These are phyloP conservation scores for Danio jaintianensis DNA, from an alignment of 2,797 vertebrate species.

Conservation along the genomic window DNA sequence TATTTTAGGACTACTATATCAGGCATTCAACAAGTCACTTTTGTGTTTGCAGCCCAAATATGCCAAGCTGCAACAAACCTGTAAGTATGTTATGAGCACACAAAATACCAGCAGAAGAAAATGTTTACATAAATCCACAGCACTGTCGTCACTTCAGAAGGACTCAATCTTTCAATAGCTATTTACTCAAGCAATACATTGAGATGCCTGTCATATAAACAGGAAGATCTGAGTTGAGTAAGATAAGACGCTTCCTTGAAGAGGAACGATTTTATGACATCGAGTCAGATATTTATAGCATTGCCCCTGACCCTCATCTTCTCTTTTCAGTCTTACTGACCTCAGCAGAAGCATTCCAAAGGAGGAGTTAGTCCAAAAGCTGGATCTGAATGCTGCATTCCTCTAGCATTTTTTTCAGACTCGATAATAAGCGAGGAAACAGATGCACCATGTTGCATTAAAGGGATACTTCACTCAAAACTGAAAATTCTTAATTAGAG, in stretches of 20 bases:
- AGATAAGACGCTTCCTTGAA: background rate
- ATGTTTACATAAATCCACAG: background rate
- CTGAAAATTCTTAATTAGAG: no score
- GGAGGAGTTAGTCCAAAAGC: background rate
- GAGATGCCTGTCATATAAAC: background rate
- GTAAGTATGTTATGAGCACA: background rate
- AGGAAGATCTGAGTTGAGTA: background rate
- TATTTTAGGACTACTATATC: background rate
- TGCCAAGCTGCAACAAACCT: background rate
- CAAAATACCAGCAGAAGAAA: background rate
- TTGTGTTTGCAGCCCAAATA: background rate
- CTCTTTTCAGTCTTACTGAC: background rate
- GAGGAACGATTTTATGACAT: background rate
- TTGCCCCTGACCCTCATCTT: background rate
- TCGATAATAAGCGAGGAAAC: background rate
- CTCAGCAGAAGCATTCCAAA: constrained; percentile 1
- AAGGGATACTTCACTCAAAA: no score
- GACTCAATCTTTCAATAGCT: background rate
- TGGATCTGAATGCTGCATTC: background rate
- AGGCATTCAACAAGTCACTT: background rate
- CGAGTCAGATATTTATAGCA: constrained; percentile 27
- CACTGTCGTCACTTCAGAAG: background rate
- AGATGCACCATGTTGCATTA: background rate
- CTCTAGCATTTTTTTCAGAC: background rate
- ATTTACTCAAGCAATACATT: background rate